phyloP scores from a whole-genome alignment of 2,888 invertebrate genomes.

The Amblyjoppa proteus region DNA sequence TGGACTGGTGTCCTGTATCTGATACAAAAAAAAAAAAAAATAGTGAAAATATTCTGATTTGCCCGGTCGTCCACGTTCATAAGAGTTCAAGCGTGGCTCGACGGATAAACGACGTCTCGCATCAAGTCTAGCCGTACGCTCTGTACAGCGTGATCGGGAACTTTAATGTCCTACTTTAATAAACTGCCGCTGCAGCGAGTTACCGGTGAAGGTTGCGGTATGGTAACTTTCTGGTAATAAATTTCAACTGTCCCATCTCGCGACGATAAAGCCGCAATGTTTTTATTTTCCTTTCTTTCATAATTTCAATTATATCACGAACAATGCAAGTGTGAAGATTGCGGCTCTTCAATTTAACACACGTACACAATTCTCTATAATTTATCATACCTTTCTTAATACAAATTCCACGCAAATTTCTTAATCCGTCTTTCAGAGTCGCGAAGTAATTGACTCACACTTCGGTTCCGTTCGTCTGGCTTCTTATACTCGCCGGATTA shows the following conservation, averaged over 20 bases:
- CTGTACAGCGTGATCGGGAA: conserved; percentile 15
- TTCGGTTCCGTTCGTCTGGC: neutral
- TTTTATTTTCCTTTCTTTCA: neutral
- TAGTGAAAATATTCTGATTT: no score
- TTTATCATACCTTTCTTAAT: no score
- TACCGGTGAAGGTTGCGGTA: neutral
- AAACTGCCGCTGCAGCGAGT: neutral
- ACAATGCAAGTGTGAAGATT: neutral
- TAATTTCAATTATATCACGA: neutral
- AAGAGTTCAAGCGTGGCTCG: neutral
- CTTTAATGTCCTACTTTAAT: conserved; percentile 16
- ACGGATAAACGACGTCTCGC: neutral
- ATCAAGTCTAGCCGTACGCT: neutral
- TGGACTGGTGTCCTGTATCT: no score
- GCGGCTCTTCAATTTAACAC: no score
- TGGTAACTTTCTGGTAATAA: neutral
- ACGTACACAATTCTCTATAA: no score
- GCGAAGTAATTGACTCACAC: neutral
- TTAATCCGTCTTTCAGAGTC: neutral
- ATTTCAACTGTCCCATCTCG: neutral
- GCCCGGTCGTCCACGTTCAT: neutral
- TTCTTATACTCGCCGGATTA: no score
- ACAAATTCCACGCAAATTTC: no score
- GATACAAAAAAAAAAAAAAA: no score
- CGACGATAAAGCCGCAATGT: neutral